Evolutionary conservation across 2,797 vertebrate species (phyloP), one percentile per base, ranked within the genome.

Genomic region (Pampus argenteus): DNA sequence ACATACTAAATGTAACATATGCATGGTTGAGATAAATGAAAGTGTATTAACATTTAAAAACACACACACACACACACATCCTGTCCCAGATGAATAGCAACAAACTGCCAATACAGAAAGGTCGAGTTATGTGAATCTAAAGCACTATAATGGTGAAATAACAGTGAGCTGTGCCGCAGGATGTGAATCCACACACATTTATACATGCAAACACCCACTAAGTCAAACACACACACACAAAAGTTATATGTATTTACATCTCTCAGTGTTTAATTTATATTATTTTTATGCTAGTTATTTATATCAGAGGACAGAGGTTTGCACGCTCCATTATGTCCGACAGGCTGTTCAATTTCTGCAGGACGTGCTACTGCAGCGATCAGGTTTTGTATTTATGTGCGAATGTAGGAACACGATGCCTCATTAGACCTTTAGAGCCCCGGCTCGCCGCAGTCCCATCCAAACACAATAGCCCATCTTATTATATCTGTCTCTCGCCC

Each of bases 371-470:
- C 44, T 2, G 73, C 64, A 1, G 85, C 38, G 59, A 81, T 88
- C 79, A 81, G 86, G 82, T 79, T 40, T 49, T 31, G 74, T 76
- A 78, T 84, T 86, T 81, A 80, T 71, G 72, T 86, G 84, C 34
- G 73, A 82, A 86, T 85, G 89, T 87, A 77, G 75, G 78, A 88
- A 91, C 90, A 91, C 48, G 81, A 73, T 47, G 86, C 82, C 86
- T 91, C 89, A 92, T 92, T 93, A 90, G 88, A 83, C 89, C 87
- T 82, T 71, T 55, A 59, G 72, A 77, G 83, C 82, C 87, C 88
- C 20, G 68, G 77, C 78, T 76, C 67, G 47, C 84, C 48, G 52
- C 88, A 47, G 81, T 47, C 62, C 85, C 81, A 66, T 86, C 77
- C 68, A 81, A 75, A 89, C 90, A 91, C 90, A 90, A 91, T 88